Evolutionary conservation across 1,140 invertebrate species (phyloP), one percentile per base, ranked within the genome.

Genomic region (Aphaenogaster floridana): DNA sequence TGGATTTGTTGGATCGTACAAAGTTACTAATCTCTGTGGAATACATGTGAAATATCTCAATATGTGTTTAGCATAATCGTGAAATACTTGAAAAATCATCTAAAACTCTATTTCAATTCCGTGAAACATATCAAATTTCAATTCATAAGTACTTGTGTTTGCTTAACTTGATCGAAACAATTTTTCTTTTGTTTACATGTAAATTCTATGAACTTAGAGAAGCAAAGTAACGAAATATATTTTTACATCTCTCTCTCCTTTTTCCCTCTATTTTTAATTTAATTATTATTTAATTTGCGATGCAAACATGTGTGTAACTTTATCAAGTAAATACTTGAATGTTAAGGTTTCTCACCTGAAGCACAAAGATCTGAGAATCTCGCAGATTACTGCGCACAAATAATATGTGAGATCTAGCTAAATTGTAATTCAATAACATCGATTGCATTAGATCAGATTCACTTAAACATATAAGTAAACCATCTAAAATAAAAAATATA

Each of bases 1-100:
- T 88, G 95, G 94, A 91, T 95, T 96, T 21, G 96, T 96, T 88
- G 96, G 96, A 92, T 96, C 96, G 68, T 96, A 96, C 8, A 96
- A 90, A 64, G 92, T 93, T 64, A 95, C 94, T 86, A 96, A 92
- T 92, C 96, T 94, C 94, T 96, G 91, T 17, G 74, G 21, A 66
- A 81, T 36, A 64, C 45, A 50, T 79, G 91, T 17, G 74, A 21
- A 66, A 81, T 36, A 64, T 54, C 50, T 79, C 57, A 69, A 72
- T 28, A 28, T 28, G 8, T 64, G 13, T 63, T 54, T 78, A 88
- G 9, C 50, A 39, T 28, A 39, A 57, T 6, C 6, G 21, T 74
- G 28, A 28, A 42, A 17, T 9, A 68, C 6, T 45, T 48, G 4
- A 45, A 63, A 36, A n/a, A 83, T 69, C 1, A 28, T 48, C 39